Percentiles rank a stretch among this genome's conserved stretches.
Evolutionary conservation across 2,113 vertebrate species (phyloP).

Genomic region (western clawed frog (Xenopus tropicalis)): DNA sequence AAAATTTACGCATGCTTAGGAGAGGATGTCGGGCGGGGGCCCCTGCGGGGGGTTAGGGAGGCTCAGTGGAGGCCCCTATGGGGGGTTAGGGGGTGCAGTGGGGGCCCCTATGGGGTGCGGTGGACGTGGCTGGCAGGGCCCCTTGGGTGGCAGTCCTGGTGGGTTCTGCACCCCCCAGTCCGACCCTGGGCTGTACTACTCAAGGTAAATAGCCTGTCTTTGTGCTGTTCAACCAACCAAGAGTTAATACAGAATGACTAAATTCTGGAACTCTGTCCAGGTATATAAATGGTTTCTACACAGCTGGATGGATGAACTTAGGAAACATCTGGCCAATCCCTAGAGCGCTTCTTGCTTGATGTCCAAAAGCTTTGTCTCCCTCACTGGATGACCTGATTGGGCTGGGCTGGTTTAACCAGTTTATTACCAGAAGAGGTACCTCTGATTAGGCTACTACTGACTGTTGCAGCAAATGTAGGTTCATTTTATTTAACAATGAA

Average conservation of each 20-base stretch:
- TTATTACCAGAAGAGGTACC: neutral
- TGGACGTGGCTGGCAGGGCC: too few relatives aligned
- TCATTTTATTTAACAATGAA: too few relatives aligned
- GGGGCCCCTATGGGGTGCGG: too few relatives aligned
- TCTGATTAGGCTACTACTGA: too few relatives aligned
- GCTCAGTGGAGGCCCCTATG: too few relatives aligned
- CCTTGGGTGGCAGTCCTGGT: too few relatives aligned
- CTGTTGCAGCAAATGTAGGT: too few relatives aligned
- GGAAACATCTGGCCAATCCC: constrained; percentile 26
- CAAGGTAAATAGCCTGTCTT: neutral
- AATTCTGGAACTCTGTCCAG: constrained; percentile 14
- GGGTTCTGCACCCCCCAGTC: too few relatives aligned
- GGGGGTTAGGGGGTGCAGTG: too few relatives aligned
- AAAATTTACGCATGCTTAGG: too few relatives aligned
- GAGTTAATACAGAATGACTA: constrained; percentile 32
- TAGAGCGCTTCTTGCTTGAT: constrained; percentile 16
- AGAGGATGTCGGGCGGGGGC: too few relatives aligned
- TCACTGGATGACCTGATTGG: neutral
- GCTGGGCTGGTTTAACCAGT: neutral
- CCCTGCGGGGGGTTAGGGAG: too few relatives aligned
- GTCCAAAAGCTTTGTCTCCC: constrained; percentile 18
- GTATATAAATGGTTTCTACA: constrained; percentile 9
- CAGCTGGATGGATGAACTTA: constrained; percentile 33
- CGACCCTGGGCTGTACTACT: constrained; percentile 7
- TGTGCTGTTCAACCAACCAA: constrained; percentile 11